These are phyloP conservation scores for Bothrops jararaca DNA, from an alignment of 2,113 vertebrate species.

Conservation along the genomic window DNA sequence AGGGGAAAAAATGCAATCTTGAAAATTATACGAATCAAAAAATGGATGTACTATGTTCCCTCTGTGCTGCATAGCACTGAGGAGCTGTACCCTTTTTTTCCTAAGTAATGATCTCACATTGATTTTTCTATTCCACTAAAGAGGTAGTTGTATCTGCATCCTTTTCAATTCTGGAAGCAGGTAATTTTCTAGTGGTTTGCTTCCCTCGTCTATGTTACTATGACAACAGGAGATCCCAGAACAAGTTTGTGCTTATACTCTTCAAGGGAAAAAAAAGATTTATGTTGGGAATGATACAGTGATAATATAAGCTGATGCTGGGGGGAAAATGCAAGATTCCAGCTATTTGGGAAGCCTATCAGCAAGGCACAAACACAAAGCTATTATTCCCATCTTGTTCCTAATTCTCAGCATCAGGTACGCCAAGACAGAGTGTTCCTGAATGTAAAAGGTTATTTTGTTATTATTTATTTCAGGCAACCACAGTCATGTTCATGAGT, in stretches of 20 bases:
- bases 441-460: neutral
- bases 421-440: neutral
- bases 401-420: neutral
- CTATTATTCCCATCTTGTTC: neutral
- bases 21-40: neutral
- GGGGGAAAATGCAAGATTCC: neutral
- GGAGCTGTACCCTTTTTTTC: neutral
- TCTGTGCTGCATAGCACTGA: neutral
- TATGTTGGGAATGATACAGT: neutral
- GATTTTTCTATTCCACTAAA: neutral
- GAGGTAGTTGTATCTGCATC: too few species aligned
- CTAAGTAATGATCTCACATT: neutral
- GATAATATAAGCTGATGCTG: neutral
- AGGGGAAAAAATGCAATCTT: neutral
- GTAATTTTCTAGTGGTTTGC: neutral
- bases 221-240: conserved; percentile 8
- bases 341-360: neutral
- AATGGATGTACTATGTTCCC: neutral
- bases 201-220: neutral
- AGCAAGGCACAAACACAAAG: neutral
- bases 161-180: neutral
- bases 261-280: neutral
- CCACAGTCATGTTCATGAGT: neutral
- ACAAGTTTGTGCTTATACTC: neutral
- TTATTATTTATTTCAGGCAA: neutral